These are phyloP conservation scores for Pseudomyrmex sp. DNA, from an alignment of 1,140 invertebrate genomes.

Conservation along the genomic window DNA sequence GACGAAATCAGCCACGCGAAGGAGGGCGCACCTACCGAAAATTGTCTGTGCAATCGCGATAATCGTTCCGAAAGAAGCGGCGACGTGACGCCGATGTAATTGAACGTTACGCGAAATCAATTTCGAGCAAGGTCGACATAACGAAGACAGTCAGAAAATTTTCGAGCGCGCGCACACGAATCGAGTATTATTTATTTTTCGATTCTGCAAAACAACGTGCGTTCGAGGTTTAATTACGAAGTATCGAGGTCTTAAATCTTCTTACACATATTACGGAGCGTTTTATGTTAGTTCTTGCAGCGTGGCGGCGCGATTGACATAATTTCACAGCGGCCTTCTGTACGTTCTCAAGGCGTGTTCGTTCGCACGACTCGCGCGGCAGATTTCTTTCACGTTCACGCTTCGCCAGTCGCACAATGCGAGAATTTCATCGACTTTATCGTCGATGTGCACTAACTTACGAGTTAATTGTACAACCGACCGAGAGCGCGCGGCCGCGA, in stretches of 20 bases:
- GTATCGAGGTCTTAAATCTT: not conserved
- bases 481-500: not conserved
- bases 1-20: slow-evolving; percentile 36
- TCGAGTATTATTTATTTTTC: not conserved
- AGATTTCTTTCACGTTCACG: slow-evolving; percentile 43
- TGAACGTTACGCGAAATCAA: slow-evolving; percentile 20
- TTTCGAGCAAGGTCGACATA: not conserved
- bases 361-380: slow-evolving; percentile 17
- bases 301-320: slow-evolving; percentile 11
- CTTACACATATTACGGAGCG: not conserved
- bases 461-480: slow-evolving; percentile 33
- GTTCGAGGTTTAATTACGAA: slow-evolving; percentile 7
- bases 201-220: not conserved
- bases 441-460: slow-evolving; percentile 21
- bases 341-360: slow-evolving; percentile 31
- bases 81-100: slow-evolving; percentile 33
- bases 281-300: slow-evolving; percentile 21
- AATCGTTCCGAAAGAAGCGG: slow-evolving; percentile 34
- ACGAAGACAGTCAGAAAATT: not conserved
- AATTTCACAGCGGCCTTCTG: slow-evolving; percentile 37
- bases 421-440: slow-evolving; percentile 43
- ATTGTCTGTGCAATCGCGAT: slow-evolving; percentile 47
- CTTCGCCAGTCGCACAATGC: not conserved
- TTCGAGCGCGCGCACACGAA: too few relatives aligned
- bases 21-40: slow-evolving; percentile 29